Evolutionary conservation across 2,888 invertebrate species (phyloP).

Genomic region (Conistra vaccinii): DNA sequence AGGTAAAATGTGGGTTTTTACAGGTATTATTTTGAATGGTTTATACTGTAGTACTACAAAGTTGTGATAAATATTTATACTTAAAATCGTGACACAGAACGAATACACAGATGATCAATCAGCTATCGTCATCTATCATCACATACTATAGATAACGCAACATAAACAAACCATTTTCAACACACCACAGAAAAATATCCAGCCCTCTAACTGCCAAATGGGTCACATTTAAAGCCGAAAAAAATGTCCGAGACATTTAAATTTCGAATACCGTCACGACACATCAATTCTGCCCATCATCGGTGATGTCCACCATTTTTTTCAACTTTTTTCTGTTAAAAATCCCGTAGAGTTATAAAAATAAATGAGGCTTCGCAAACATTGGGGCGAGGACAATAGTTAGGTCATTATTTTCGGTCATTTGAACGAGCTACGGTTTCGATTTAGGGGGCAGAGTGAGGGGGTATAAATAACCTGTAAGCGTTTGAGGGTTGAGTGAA

Average conservation of each 20-base stretch:
- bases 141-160: conserved; percentile 39
- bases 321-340: conserved; percentile 82
- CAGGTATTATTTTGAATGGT: not conserved
- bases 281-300: conserved; percentile 81
- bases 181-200: conserved; percentile 50
- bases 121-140: conserved; percentile 19
- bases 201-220: conserved; percentile 66
- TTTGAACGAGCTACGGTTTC: conserved; percentile 82
- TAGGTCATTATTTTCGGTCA: conserved; percentile 89
- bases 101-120: not conserved
- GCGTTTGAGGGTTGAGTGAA: conserved; percentile 78
- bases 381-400: conserved; percentile 89
- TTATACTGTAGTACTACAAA: not conserved
- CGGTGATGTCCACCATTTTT: conserved; percentile 81
- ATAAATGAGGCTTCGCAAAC: conserved; percentile 87
- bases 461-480: conserved; percentile 83
- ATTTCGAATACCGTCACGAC: conserved; percentile 79
- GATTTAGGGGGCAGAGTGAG: conserved; percentile 75
- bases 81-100: not conserved
- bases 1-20: not conserved
- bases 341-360: conserved; percentile 86
- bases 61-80: not conserved
- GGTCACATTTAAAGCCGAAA: conserved; percentile 64
- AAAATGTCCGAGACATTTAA: conserved; percentile 74
- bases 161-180: conserved; percentile 53